A percentile compares a stretch with the other conserved stretches of the same genome.
Evolutionary conservation across 2,797 vertebrate species (phyloP).

Genomic region (Diglossa cyanea): DNA sequence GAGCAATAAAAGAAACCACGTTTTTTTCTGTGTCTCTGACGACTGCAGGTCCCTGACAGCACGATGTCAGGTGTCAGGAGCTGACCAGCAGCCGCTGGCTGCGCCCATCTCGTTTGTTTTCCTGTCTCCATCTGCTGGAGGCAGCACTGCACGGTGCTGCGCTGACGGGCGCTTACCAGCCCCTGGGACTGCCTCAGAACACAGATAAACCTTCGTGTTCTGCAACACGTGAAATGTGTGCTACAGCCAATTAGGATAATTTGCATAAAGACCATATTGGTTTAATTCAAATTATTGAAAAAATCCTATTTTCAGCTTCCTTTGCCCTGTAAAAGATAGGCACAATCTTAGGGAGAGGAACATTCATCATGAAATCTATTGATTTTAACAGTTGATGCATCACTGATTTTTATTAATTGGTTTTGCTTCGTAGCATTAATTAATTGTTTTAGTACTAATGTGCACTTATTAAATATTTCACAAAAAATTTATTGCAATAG

Average conservation of each 20-base stretch:
- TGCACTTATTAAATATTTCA: neutral
- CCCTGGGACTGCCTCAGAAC: neutral
- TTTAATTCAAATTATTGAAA: neutral
- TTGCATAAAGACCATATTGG: neutral
- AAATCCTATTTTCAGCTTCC: neutral
- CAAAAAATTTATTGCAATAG: neutral
- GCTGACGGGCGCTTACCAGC: accelerated
- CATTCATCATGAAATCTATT: neutral
- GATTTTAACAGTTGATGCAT: neutral
- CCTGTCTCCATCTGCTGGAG: constrained; percentile 17
- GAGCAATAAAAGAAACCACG: no score
- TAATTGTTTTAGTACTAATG: neutral
- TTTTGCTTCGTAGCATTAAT: neutral
- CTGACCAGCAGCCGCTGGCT: neutral
- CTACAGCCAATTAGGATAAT: neutral
- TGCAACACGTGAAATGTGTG: neutral
- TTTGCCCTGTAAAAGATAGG: neutral
- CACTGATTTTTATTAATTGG: neutral
- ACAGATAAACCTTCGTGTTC: neutral
- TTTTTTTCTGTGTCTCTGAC: neutral
- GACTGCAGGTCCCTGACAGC: neutral
- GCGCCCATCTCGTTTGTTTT: neutral
- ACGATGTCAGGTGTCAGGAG: neutral
- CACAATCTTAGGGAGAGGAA: neutral
- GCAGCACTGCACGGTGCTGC: neutral